A percentile compares a stretch with the other conserved stretches of the same genome.
Conservation (phyloP, 2,888 invertebrate species). For the Slavum lentiscoides region DNA sequence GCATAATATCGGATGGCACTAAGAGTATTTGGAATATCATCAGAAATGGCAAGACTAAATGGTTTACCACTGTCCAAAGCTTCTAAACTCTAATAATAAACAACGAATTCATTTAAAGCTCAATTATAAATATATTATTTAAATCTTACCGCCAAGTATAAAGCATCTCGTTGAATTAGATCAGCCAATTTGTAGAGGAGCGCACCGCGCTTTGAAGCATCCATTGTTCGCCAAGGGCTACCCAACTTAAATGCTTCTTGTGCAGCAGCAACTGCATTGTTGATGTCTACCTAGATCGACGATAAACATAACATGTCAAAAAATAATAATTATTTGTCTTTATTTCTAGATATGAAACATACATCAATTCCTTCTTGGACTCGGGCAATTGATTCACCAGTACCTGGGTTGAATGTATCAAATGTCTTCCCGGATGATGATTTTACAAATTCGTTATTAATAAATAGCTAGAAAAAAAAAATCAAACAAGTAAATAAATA, state of each 20-base stretch:
- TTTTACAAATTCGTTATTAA: slow-evolving; percentile 95
- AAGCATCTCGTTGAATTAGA: slow-evolving; percentile 74
- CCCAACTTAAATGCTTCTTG: slow-evolving; percentile 73
- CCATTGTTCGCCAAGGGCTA: slow-evolving; percentile 78
- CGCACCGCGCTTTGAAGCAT: slow-evolving; percentile 76
- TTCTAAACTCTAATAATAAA: slow-evolving; percentile 65
- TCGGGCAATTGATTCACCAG: slow-evolving; percentile 75
- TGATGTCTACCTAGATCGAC: slow-evolving; percentile 70
- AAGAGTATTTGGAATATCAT: slow-evolving; percentile 58
- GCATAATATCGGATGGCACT: slow-evolving; percentile 63
- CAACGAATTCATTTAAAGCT: not conserved
- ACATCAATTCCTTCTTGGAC: slow-evolving; percentile 73
- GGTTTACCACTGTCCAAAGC: slow-evolving; percentile 81
- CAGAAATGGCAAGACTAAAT: slow-evolving; percentile 63
- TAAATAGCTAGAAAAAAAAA: slow-evolving; percentile 73
- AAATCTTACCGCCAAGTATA: slow-evolving; percentile 68
- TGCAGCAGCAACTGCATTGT: slow-evolving; percentile 80
- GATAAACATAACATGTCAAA: not conserved
- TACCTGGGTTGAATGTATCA: slow-evolving; percentile 81
- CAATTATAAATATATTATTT: not conserved
- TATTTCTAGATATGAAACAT: slow-evolving; percentile 6
- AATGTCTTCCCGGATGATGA: slow-evolving; percentile 87
- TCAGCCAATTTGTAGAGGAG: slow-evolving; percentile 77
- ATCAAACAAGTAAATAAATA: not conserved
- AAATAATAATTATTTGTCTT: not conserved